A percentile compares a stretch with the other conserved stretches of the same genome.
phyloP scores from a whole-genome alignment of 1,140 invertebrate species.

The Aphidius ervi region DNA sequence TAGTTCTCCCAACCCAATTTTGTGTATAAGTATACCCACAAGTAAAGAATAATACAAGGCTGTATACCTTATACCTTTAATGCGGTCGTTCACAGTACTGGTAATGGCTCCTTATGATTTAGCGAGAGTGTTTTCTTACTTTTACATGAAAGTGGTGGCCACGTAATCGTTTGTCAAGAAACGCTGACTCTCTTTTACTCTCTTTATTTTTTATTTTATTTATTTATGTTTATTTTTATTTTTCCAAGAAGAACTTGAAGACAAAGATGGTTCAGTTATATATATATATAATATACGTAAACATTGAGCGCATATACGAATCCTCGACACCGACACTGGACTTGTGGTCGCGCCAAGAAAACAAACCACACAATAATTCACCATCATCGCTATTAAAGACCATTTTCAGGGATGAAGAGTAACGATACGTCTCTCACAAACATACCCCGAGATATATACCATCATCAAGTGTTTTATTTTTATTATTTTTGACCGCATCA shows the following conservation, averaged over 20 bases:
- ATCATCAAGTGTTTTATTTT: not conserved
- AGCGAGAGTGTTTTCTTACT: conserved; percentile 33
- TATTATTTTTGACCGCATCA: not conserved
- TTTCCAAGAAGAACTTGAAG: too few species aligned
- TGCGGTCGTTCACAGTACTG: conserved; percentile 19
- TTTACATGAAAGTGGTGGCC: conserved; percentile 18
- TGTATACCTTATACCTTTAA: not conserved
- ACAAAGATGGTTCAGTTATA: too few species aligned
- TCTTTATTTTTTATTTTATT: too few species aligned
- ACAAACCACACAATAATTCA: conserved; percentile 34
- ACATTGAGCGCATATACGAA: too few species aligned
- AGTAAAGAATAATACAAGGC: not conserved
- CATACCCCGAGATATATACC: conserved; percentile 17
- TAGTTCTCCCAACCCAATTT: too few species aligned
- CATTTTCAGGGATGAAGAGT: conserved; percentile 40
- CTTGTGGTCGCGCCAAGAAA: not conserved
- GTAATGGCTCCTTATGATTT: conserved; percentile 40
- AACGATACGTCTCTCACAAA: conserved; percentile 37
- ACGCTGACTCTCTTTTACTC: too few species aligned
- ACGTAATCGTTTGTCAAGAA: conserved; percentile 22
- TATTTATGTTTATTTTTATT: too few species aligned
- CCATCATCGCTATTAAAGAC: conserved; percentile 41
- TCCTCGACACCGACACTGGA: too few species aligned
- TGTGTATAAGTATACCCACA: too few species aligned
- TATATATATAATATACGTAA: too few species aligned